These are phyloP conservation scores for Chelidonichthys spinosus DNA, from an alignment of 2,797 vertebrate genomes.

Conservation along the genomic window DNA sequence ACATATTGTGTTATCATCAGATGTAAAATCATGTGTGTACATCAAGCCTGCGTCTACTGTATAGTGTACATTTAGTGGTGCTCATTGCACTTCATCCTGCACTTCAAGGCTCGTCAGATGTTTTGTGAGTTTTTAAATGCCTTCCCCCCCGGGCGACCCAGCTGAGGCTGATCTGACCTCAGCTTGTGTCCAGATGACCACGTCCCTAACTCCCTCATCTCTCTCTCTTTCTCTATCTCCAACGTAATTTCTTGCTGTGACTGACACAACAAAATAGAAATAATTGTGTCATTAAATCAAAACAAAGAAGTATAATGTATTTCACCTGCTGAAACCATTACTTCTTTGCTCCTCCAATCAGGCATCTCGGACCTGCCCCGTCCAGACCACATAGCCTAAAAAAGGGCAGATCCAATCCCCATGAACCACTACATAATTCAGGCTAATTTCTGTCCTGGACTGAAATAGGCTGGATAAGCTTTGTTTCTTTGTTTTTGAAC, in stretches of 20 bases:
- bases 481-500: constrained; percentile 18
- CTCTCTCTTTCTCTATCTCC: too few species aligned
- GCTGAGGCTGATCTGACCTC: constrained; percentile 25
- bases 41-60: neutral
- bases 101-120: neutral
- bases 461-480: constrained; percentile 7
- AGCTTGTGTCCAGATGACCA: constrained; percentile 16
- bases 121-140: neutral
- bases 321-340: too few species aligned
- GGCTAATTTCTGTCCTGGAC: neutral
- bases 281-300: neutral
- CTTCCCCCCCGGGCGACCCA: neutral
- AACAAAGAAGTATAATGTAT: neutral
- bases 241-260: neutral
- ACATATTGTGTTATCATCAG: neutral
- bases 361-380: neutral
- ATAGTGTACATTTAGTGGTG: neutral
- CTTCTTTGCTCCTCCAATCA: neutral
- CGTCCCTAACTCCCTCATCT: constrained; percentile 4
- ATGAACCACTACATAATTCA: constrained; percentile 13
- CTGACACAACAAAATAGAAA: neutral
- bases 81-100: neutral
- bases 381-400: neutral
- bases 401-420: neutral
- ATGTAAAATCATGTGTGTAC: neutral